Conservation (phyloP, 2,797 vertebrate genomes). For the Brotula barbata region DNA sequence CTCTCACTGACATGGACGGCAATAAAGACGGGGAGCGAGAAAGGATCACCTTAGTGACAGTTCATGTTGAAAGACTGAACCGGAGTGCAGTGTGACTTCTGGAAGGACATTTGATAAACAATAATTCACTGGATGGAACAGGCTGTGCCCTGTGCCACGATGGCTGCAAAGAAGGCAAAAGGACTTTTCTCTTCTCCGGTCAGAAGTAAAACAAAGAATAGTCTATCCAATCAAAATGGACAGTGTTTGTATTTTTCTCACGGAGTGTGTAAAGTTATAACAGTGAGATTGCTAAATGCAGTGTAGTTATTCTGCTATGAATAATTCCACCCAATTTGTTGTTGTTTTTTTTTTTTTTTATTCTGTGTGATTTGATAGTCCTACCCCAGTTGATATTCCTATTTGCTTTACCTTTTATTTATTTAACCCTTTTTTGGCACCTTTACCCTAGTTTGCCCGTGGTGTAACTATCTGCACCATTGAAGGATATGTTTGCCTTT, state of each 20-base stretch:
- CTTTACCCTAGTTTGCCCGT: slow-evolving; percentile 39
- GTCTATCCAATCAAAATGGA: slow-evolving; percentile 49
- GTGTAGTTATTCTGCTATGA: slow-evolving; percentile 55
- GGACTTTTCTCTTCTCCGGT: slow-evolving; percentile 47
- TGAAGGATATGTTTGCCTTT: slow-evolving; percentile 20
- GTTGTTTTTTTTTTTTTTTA: slow-evolving; percentile 61
- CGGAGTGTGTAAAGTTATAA: slow-evolving; percentile 59
- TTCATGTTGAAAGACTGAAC: slow-evolving; percentile 42
- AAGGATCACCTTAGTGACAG: slow-evolving; percentile 43
- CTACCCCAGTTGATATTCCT: slow-evolving; percentile 56
- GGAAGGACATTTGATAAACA: slow-evolving; percentile 27
- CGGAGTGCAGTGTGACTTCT: slow-evolving; percentile 40
- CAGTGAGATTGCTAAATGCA: slow-evolving; percentile 52
- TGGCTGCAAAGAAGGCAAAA: slow-evolving; percentile 46
- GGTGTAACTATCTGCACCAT: slow-evolving; percentile 45
- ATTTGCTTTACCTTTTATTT: slow-evolving; percentile 68
- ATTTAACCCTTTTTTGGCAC: slow-evolving; percentile 55
- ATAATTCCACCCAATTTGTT: slow-evolving; percentile 50
- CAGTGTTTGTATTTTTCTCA: slow-evolving; percentile 48
- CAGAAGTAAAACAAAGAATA: slow-evolving; percentile 51
- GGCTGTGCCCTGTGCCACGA: slow-evolving; percentile 25
- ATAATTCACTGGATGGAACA: slow-evolving; percentile 40
- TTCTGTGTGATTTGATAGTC: slow-evolving; percentile 63
- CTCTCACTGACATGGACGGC: slow-evolving; percentile 54
- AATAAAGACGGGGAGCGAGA: slow-evolving; percentile 49